Conservation (phyloP, 1,140 invertebrate species). For the Brachionus calyciflorus region DNA sequence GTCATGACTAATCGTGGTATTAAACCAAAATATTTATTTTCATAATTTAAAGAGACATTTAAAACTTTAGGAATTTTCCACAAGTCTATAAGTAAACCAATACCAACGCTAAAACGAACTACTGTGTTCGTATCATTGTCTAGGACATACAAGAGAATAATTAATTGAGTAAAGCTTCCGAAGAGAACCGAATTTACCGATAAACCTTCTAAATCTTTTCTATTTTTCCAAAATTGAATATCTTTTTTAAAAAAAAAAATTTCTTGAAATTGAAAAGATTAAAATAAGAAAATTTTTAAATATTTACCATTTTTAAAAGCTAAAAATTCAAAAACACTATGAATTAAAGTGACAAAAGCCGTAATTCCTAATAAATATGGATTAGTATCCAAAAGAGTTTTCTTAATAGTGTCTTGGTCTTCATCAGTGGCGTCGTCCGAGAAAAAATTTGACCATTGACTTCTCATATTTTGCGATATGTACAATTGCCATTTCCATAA, state of each 20-base stretch:
- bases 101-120: slow-evolving; percentile 75
- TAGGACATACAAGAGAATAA: slow-evolving; percentile 90
- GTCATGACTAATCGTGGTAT: slow-evolving; percentile 11
- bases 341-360: slow-evolving; percentile 84
- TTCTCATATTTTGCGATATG: slow-evolving; percentile 80
- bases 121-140: slow-evolving; percentile 98
- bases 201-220: slow-evolving; percentile 91
- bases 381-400: slow-evolving; percentile 88
- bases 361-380: slow-evolving; percentile 88
- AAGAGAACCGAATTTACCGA: slow-evolving; percentile 98
- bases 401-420: slow-evolving; percentile 92
- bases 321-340: slow-evolving; percentile 94
- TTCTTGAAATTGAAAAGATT: neutral
- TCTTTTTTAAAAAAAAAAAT: slow-evolving; percentile 68
- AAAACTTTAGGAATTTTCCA: slow-evolving; percentile 98
- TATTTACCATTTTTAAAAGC: slow-evolving; percentile 93
- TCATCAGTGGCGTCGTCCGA: slow-evolving; percentile 70
- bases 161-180: slow-evolving; percentile 91
- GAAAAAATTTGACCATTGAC: slow-evolving; percentile 59
- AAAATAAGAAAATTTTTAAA: slow-evolving; percentile 2
- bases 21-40: slow-evolving; percentile 15
- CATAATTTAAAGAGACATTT: slow-evolving; percentile 36
- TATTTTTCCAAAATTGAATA: slow-evolving; percentile 99
- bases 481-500: slow-evolving; percentile 98
- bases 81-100: slow-evolving; percentile 92